These are phyloP conservation scores for Augiades crinisus DNA, from an alignment of 2,888 invertebrate species.

Conservation along the genomic window DNA sequence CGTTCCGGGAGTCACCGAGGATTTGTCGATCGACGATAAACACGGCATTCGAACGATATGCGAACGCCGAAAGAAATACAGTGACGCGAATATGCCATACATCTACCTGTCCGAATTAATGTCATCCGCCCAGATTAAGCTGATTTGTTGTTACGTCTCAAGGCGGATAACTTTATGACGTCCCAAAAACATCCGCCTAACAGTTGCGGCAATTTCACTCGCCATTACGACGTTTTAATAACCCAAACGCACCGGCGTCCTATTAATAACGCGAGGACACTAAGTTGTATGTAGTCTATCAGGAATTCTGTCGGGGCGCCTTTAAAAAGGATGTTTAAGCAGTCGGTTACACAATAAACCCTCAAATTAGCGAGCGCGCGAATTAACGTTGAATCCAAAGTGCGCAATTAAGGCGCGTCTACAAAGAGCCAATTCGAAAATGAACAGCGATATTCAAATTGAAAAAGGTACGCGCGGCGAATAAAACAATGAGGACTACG, in stretches of 20 bases:
- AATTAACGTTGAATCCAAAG: constrained; percentile 77
- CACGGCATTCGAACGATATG: constrained; percentile 25
- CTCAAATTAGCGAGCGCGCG: constrained; percentile 73
- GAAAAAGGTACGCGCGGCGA: constrained; percentile 74
- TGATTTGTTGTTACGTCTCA: constrained; percentile 47
- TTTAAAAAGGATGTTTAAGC: constrained; percentile 66
- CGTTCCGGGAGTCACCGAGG: constrained; percentile 53
- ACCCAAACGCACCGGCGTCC: constrained; percentile 7
- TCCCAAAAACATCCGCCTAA: constrained; percentile 21
- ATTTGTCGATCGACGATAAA: constrained; percentile 62
- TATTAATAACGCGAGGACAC: constrained; percentile 27
- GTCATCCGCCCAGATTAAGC: constrained; percentile 46
- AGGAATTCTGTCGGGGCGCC: constrained; percentile 58
- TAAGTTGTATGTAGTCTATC: constrained; percentile 44
- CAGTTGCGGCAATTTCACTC: constrained; percentile 16
- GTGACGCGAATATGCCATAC: constrained; percentile 52
- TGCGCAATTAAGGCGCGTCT: constrained; percentile 74
- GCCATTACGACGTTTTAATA: constrained; percentile 20
- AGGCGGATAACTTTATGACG: constrained; percentile 30
- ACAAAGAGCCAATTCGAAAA: constrained; percentile 75
- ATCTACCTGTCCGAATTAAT: constrained; percentile 51
- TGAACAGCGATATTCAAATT: constrained; percentile 79
- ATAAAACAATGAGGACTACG: constrained; percentile 63
- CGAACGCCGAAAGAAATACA: constrained; percentile 50
- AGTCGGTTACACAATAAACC: constrained; percentile 67